These are phyloP conservation scores for Euplexia lucipara DNA, from an alignment of 2,888 invertebrate species.

Conservation along the genomic window DNA sequence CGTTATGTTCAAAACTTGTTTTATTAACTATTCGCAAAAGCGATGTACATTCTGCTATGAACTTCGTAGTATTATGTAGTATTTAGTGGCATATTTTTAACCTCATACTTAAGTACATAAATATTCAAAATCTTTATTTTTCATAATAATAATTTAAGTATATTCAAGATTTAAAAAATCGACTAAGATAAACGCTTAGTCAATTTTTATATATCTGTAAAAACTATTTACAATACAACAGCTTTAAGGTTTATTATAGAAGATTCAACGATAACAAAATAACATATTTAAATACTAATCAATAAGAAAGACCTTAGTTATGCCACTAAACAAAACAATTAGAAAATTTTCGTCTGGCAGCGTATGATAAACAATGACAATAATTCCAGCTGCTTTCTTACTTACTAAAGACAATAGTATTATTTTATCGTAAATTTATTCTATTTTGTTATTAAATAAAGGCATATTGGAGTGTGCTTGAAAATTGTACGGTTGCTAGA, in stretches of 20 bases:
- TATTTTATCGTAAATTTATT: constrained; percentile 15
- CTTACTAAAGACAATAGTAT: background rate
- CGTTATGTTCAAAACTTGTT: constrained; percentile 28
- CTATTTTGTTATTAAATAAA: constrained; percentile 35
- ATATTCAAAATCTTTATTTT: constrained; percentile 1
- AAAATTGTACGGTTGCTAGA: background rate
- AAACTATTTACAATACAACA: background rate
- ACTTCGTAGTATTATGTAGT: constrained; percentile 32
- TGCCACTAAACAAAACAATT: constrained; percentile 30
- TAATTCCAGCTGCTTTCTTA: constrained; percentile 20
- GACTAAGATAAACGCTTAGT: background rate
- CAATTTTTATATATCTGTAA: constrained; percentile 3
- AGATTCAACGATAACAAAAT: background rate
- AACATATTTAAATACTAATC: background rate
- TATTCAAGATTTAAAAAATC: constrained; percentile 17
- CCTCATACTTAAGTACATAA: constrained; percentile 15
- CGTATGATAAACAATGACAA: constrained; percentile 17
- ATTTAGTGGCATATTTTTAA: constrained; percentile 34
- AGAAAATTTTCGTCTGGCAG: background rate
- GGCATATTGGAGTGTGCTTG: constrained; percentile 25
- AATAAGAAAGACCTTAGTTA: background rate
- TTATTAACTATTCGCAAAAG: constrained; percentile 58
- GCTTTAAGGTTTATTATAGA: background rate
- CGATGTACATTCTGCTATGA: constrained; percentile 55
- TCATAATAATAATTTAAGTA: constrained; percentile 6